A percentile compares a stretch with the other conserved stretches of the same genome.
These are phyloP conservation scores for Enhydra lutris DNA, from an alignment of 2,113 vertebrate species.

Conservation along the genomic window DNA sequence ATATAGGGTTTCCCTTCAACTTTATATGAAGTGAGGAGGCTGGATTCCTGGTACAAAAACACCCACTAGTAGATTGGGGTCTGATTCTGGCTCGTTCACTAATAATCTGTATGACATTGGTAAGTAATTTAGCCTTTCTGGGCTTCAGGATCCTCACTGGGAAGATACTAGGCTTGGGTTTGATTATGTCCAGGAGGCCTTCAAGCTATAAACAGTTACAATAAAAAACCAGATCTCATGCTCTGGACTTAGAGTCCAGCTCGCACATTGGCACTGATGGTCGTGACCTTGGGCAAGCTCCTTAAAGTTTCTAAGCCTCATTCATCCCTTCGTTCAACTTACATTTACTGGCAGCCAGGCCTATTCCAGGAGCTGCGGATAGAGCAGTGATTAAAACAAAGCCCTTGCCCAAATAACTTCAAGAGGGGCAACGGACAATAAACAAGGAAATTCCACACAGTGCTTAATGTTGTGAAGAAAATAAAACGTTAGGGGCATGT, in stretches of 20 bases:
- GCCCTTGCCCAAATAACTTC: background rate
- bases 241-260: background rate
- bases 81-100: background rate
- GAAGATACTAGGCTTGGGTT: background rate
- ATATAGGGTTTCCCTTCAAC: slow-evolving; percentile 22
- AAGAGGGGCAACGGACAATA: background rate
- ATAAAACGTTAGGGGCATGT: background rate
- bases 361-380: background rate
- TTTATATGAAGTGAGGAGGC: slow-evolving; percentile 3
- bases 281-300: background rate
- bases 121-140: background rate
- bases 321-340: background rate
- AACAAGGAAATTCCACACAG: background rate
- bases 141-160: background rate
- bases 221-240: background rate
- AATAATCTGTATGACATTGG: background rate
- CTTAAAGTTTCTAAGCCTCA: slow-evolving; percentile 6
- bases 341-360: background rate
- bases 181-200: background rate
- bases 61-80: background rate
- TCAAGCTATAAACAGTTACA: background rate
- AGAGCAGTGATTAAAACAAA: background rate
- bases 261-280: background rate
- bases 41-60: background rate
- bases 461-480: background rate